Base-by-base conservation (phyloP, 2,888 invertebrate genomes). In the Omphaloscelis lunosa region DNA sequence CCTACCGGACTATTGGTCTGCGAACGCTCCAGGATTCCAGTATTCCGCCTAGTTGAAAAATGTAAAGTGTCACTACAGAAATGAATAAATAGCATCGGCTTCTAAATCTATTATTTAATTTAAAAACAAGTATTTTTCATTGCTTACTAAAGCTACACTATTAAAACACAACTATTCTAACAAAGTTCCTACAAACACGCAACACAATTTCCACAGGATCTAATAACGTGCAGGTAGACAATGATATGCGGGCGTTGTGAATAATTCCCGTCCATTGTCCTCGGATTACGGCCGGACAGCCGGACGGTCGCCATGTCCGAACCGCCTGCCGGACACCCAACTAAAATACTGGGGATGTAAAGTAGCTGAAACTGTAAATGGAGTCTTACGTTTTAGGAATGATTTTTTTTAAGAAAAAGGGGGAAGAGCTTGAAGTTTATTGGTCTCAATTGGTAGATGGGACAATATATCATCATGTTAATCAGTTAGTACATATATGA, bases 211-310 rank as follows among this genome's bases (percentile, higher is more conserved):
- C 45, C 51, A n/a, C 34, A 39, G 75, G 59, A 66, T 82, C 77
- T 72, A 70, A 80, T 78, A 80, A 69, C 77, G 85, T 11, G 56
- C 84, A 77, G 86, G 77, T 84, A 84, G 73, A 75, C 73, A 76
- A 77, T 82, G 84, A 86, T 80, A 83, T 75, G 73, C 68, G 75
- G 75, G 45, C 34, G 67, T 69, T 73, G 84, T 82, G 88, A 86
- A 86, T 87, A 87, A 87, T 82, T 84, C 82, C 59, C 73, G 74
- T 66, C 77, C 81, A 78, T 86, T 87, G 86, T 84, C 45, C 79
- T 70, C 62, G 56, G 82, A 88, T 82, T 86, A 78, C 68, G 75
- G 9, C 62, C 69, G 65, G 65, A 69, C 71, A 27, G 41, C 61
- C 67, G 75, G 70, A 56, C 82, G n/a, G 66, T 56, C 45, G 51